Base-by-base conservation (phyloP, 2,888 invertebrate genomes). In the Oxystoma pomonae region DNA sequence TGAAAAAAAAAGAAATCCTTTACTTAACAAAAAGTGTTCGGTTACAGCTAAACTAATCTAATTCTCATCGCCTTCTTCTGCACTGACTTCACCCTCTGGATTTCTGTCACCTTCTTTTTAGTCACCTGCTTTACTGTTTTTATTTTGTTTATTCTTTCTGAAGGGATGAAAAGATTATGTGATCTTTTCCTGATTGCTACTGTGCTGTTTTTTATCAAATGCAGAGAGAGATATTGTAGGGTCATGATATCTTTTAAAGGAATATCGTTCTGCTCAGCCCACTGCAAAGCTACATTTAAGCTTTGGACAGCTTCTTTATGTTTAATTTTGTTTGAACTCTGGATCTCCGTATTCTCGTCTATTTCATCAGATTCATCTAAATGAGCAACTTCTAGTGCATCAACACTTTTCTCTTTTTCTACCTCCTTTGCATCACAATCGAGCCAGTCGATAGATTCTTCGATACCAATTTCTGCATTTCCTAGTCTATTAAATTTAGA, bases 241-340 rank as follows among this genome's bases (percentile, higher is more conserved):
- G 17, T 59, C 59, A 59, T 59, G n/a, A 62, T 62, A 20, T 58
- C 62, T 19, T 21, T 22, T 20, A 59, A 62, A 55, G 55, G 35
- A n/a, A 59, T 51, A 18, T 62, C 56, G 49, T 62, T 62, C 52
- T 62, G 58, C 55, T 52, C 17, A 35, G 59, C 62, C 62, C 62
- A 62, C 52, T 52, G 57, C 52, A 58, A 58, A 58, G 49, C 16
- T 16, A 62, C 21, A 58, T 58, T 50, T 49, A 17, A 20, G 19
- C 35, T 58, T 19, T 62, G 16, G 7, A 60, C 17, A 16, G 51
- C 52, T 17, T 59, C 59, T 50, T 59, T 18, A 58, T 59, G 19
- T 59, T n/a, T 52, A 59, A 52, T n/a, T 17, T 51, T 59, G 9
- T n/a, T 17, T 57, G 55, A 16, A 60, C 22, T 22, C 17, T 20